A percentile compares a stretch with the other conserved stretches of the same genome.
These are phyloP conservation scores for Gymnothorax reevesii DNA, from an alignment of 2,797 vertebrate species.

Conservation along the genomic window DNA sequence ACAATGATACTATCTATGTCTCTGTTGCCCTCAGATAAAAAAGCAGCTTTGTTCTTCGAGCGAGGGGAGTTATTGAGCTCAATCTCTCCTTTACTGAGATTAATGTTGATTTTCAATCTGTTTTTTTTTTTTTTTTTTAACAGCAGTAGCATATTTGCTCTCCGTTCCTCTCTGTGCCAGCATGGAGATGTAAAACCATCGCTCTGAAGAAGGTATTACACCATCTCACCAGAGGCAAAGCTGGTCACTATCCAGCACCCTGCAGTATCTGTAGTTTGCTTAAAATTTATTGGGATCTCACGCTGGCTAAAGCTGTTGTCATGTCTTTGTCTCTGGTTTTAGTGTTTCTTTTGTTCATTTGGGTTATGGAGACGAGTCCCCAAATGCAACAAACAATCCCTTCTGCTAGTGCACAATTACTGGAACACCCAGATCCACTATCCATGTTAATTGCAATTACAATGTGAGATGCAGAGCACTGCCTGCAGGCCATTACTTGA, in stretches of 20 bases:
- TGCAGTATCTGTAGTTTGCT: slow-evolving; percentile 33
- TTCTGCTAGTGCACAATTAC: not conserved
- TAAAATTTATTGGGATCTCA: slow-evolving; percentile 29
- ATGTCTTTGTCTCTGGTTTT: not conserved
- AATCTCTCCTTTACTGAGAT: slow-evolving; percentile 19
- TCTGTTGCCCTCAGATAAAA: slow-evolving; percentile 21
- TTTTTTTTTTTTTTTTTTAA: not conserved
- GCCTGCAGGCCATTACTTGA: not conserved
- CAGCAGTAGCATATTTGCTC: not conserved
- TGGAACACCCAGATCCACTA: not conserved
- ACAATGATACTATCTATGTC: slow-evolving; percentile 42
- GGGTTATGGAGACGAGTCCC: not conserved
- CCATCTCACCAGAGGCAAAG: slow-evolving; percentile 19
- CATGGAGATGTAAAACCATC: not conserved
- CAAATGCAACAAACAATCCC: not conserved
- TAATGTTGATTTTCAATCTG: not conserved
- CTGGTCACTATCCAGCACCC: slow-evolving; percentile 32
- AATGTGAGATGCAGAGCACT: not conserved
- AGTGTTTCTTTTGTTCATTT: not conserved
- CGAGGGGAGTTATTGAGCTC: slow-evolving; percentile 5
- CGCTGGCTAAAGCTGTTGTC: not conserved
- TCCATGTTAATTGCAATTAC: not conserved
- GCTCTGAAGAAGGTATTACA: not conserved
- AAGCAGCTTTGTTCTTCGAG: slow-evolving; percentile 1
- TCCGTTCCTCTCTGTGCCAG: not conserved